phyloP scores from a whole-genome alignment of 2,888 invertebrate genomes.

The Aporophyla nigra region DNA sequence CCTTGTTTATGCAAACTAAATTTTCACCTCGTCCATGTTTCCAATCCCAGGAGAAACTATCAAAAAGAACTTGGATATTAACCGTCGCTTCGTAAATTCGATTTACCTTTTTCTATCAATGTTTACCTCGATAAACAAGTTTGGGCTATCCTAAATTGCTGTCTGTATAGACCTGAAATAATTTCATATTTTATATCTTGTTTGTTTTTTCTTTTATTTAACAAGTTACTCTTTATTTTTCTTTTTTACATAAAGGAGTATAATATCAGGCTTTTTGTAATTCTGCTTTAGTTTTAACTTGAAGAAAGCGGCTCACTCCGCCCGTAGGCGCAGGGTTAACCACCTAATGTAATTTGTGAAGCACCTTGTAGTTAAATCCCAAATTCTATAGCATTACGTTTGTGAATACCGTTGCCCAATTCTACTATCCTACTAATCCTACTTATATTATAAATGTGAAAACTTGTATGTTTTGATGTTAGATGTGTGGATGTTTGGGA shows the following conservation, averaged over 20 bases:
- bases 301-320: conserved; percentile 25
- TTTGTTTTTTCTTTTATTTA: conserved; percentile 53
- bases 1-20: conserved; percentile 62
- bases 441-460: no score
- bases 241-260: conserved; percentile 17
- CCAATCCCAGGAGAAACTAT: conserved; percentile 59
- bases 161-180: conserved; percentile 42
- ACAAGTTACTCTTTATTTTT: conserved; percentile 19
- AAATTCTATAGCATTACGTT: conserved; percentile 26
- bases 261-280: conserved; percentile 27
- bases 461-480: no score
- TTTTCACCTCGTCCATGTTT: conserved; percentile 62
- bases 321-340: conserved; percentile 8
- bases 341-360: conserved; percentile 30
- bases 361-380: conserved; percentile 29
- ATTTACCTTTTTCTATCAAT: conserved; percentile 71
- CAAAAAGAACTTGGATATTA: conserved; percentile 68
- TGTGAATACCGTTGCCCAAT: neutral
- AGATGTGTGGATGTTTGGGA: no score
- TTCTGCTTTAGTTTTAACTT: conserved; percentile 32
- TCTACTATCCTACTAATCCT: neutral
- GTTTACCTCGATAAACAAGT: conserved; percentile 62
- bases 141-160: conserved; percentile 50
- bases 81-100: conserved; percentile 68
- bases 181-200: conserved; percentile 55